A percentile compares a stretch with the other conserved stretches of the same genome.
Conservation (phyloP, 2,113 vertebrate species). For the Elephantulus edwardii region DNA sequence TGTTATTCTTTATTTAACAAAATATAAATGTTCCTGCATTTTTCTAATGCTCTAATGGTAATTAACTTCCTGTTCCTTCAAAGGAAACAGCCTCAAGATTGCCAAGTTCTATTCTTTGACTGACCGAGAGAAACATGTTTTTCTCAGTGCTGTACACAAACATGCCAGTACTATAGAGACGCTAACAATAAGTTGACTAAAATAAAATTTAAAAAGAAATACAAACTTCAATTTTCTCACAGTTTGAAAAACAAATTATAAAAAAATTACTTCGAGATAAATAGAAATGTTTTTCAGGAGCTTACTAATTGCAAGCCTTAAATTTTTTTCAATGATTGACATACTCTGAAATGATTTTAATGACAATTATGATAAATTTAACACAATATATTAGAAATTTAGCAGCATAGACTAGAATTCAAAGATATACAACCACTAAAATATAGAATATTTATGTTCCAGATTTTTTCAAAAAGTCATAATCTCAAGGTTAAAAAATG, state of each 20-base stretch:
- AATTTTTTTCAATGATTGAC: background rate
- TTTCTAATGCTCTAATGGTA: background rate
- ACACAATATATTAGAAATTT: background rate
- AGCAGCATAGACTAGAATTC: background rate
- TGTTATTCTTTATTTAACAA: background rate
- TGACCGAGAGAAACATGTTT: background rate
- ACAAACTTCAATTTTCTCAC: background rate
- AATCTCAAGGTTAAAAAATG: background rate
- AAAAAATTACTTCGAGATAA: background rate
- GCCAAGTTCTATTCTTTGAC: constrained; percentile 41
- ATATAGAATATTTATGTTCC: background rate
- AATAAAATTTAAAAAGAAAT: background rate
- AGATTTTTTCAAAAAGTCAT: background rate
- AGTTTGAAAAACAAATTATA: background rate
- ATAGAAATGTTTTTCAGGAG: background rate
- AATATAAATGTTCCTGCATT: background rate
- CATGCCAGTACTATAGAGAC: too few species aligned
- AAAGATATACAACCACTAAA: background rate
- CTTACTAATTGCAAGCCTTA: background rate
- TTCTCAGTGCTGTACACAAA: too few species aligned
- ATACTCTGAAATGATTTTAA: background rate
- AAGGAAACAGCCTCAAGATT: background rate
- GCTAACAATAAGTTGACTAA: background rate
- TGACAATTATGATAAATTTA: background rate
- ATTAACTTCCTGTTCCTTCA: background rate